A percentile compares a stretch with the other conserved stretches of the same genome.
phyloP scores from a whole-genome alignment of 2,113 vertebrate genomes.

The Ophiodon elongatus region DNA sequence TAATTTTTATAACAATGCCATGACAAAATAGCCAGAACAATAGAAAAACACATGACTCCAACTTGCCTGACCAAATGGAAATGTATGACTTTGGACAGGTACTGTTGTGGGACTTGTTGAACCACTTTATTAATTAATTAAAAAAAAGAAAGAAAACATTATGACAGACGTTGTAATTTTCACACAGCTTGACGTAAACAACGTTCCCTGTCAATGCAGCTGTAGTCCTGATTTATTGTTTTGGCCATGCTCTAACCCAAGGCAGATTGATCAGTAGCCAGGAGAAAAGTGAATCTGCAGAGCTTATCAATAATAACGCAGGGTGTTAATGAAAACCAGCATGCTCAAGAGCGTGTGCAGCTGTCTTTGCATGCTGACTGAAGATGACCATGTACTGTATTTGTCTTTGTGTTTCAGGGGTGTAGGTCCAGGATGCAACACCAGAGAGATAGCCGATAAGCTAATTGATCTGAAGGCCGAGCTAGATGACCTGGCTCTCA shows the following conservation, averaged over 20 bases:
- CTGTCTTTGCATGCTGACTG: neutral
- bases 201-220: neutral
- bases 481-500: conserved; percentile 92
- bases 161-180: neutral
- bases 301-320: neutral
- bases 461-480: conserved; percentile 97
- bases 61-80: neutral
- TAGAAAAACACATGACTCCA: neutral
- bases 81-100: neutral
- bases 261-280: neutral
- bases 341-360: neutral
- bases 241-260: neutral
- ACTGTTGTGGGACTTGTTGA: neutral
- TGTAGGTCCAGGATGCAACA: conserved; percentile 98
- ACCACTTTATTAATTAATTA: neutral
- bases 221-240: neutral
- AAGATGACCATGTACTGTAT: neutral
- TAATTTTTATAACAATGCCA: neutral
- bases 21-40: neutral
- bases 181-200: neutral
- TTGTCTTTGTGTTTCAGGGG: conserved; percentile 84
- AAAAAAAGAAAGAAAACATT: neutral
- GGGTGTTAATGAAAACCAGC: neutral
- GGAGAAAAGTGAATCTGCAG: neutral
- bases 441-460: conserved; percentile 97